These are phyloP conservation scores for Brachionus manjavacas DNA, from an alignment of 1,140 invertebrate genomes.

Conservation along the genomic window DNA sequence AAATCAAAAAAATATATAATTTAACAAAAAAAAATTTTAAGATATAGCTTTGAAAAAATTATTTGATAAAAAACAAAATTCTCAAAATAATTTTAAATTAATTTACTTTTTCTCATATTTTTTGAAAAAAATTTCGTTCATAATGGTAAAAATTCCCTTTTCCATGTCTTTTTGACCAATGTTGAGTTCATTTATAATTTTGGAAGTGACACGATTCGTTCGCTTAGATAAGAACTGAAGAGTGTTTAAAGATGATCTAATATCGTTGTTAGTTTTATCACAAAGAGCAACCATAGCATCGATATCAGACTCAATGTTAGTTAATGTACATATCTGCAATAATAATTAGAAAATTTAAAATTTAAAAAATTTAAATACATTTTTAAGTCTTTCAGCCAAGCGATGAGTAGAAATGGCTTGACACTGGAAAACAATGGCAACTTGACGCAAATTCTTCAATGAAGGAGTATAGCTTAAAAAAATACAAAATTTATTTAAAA, in stretches of 20 bases:
- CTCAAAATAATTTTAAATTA: constrained; percentile 39
- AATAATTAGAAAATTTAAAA: constrained; percentile 48
- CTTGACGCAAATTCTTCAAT: constrained; percentile 68
- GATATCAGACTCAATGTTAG: constrained; percentile 69
- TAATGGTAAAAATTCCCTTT: constrained; percentile 76
- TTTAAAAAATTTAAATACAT: constrained; percentile 47
- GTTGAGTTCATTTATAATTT: constrained; percentile 66
- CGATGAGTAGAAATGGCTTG: constrained; percentile 64
- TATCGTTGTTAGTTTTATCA: constrained; percentile 76
- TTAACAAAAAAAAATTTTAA: too few relatives aligned
- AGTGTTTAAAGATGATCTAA: constrained; percentile 78
- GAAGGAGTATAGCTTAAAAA: constrained; percentile 69
- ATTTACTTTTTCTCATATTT: constrained; percentile 52
- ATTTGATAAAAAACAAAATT: too few relatives aligned
- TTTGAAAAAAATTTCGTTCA: constrained; percentile 73
- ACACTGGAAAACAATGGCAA: constrained; percentile 71
- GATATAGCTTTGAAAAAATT: too few relatives aligned
- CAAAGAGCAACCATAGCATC: constrained; percentile 68
- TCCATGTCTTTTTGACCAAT: constrained; percentile 79
- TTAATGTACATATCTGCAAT: constrained; percentile 65
- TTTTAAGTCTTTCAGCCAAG: constrained; percentile 52
- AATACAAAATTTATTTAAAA: not conserved
- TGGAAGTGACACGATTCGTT: constrained; percentile 62
- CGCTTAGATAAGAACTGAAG: constrained; percentile 69
- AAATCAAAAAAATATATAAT: not conserved